Evolutionary conservation across 92 coral and sea anemone species (phyloP), one percentile per base, ranked within the genome.

Genomic region (Heliopora coerulea): DNA sequence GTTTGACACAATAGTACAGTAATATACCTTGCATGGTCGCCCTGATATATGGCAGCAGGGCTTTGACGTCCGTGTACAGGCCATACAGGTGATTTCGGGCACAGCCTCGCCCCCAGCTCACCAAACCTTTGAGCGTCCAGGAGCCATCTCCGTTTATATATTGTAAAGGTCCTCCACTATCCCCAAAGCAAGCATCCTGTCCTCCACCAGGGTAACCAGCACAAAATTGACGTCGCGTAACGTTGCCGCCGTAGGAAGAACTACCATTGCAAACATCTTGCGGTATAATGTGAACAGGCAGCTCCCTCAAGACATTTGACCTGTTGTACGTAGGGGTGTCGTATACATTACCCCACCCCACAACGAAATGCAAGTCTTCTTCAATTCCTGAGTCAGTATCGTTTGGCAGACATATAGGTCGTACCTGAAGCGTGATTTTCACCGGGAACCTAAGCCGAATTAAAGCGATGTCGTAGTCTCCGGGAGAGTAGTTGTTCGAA

Each of bases 121-220:
- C 88, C 72, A 86, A 72, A 17, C 99, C 99, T 25, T 86, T 79
- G 6, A 95, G 86, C 11, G 85, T 70, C 99, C 99, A 95, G 54
- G 75, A 78, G 68, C 91, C 96, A 23, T 79, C 83, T 72, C 68
- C 82, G 79, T 85, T 85, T 84, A 84, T 85, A 62, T 96, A 95
- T 59, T 84, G 95, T 44, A 95, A 78, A 59, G 99, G 99, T 25
- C 99, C 99, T 17, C 99, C 99, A 37, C 96, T 90, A 48, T 95
- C 99, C 29, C 99, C 99, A 32, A 62, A 86, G 77, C 99, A 95
- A 46, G 89, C 72, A 58, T 95, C 99, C 39, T 62, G 77, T 49
- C 87, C 96, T n/a, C 99, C 96, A 44, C 65, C 82, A 7, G 84
- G 78, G 59, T 85, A 80, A 25, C 95, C 96, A n/a, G 96, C 99